phyloP scores from a whole-genome alignment of 2,888 invertebrate genomes.

The Dryocosmus kuriphilus region DNA sequence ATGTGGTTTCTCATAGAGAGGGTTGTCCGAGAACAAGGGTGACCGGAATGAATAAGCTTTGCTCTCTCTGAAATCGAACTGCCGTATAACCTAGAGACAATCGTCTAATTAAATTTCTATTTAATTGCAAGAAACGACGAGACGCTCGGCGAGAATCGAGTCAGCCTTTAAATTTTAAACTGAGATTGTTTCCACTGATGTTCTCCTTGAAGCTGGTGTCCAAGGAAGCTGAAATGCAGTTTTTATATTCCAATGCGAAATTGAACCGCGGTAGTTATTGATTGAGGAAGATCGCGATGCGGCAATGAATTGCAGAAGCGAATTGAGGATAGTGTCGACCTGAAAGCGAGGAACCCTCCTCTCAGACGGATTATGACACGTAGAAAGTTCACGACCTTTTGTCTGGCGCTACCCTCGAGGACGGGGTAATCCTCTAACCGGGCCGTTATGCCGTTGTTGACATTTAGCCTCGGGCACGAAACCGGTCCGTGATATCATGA shows the following conservation, averaged over 20 bases:
- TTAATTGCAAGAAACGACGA: conserved; percentile 12
- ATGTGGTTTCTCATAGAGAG: conserved; percentile 13
- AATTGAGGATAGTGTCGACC: conserved; percentile 43
- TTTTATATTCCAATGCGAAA: not conserved
- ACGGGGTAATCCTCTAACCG: conserved; percentile 64
- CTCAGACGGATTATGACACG: conserved; percentile 73
- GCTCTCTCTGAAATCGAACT: not conserved
- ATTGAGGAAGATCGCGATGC: conserved; percentile 19
- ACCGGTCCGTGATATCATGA: conserved; percentile 61
- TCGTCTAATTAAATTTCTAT: not conserved
- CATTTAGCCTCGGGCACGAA: conserved; percentile 71
- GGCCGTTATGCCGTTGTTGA: conserved; percentile 72
- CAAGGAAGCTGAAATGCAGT: not conserved
- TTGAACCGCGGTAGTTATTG: not conserved
- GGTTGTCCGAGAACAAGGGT: conserved; percentile 21
- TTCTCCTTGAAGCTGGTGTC: not conserved
- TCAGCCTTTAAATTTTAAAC: not conserved
- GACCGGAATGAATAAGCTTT: not conserved
- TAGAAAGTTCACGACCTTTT: conserved; percentile 75
- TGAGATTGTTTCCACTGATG: not conserved
- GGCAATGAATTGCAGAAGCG: conserved; percentile 37
- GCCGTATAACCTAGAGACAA: not conserved
- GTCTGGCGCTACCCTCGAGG: conserved; percentile 66
- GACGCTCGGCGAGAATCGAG: not conserved
- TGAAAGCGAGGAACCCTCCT: conserved; percentile 51